Evolutionary conservation across 2,113 vertebrate genomes (phyloP).

Genomic region (Ammodytes dubius): DNA sequence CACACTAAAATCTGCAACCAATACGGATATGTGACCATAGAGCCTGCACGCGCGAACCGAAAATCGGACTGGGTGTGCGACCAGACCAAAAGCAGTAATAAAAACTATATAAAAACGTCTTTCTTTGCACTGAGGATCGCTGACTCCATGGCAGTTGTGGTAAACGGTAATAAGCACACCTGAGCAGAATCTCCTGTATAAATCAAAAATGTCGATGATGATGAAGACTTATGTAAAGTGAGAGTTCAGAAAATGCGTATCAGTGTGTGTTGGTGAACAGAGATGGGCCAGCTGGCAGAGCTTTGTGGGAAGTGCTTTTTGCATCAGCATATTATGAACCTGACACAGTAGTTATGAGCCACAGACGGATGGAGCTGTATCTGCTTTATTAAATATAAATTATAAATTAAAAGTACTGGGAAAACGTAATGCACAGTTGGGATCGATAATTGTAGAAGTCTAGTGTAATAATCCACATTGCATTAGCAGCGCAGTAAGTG

Average conservation of each 20-base stretch:
- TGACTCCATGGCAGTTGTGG: too few species aligned
- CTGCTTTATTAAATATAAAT: conserved; percentile 50
- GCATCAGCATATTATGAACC: conserved; percentile 2
- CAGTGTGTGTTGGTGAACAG: background rate
- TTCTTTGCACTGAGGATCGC: too few species aligned
- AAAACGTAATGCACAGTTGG: background rate
- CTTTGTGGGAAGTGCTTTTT: conserved; percentile 6
- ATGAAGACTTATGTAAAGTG: too few species aligned
- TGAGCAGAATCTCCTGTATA: too few species aligned
- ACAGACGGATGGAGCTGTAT: background rate
- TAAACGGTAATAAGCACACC: too few species aligned
- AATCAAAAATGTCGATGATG: too few species aligned
- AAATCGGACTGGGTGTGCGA: too few species aligned
- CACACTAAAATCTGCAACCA: too few species aligned
- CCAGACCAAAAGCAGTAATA: too few species aligned
- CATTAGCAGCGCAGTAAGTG: conserved; percentile 51
- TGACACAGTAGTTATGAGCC: background rate
- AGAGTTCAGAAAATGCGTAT: background rate
- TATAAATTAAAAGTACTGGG: conserved; percentile 27
- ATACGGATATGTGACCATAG: too few species aligned
- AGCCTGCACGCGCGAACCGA: too few species aligned
- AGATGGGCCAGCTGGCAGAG: background rate
- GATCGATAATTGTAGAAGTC: conserved; percentile 25
- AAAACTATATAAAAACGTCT: too few species aligned
- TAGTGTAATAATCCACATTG: conserved; percentile 28